These are phyloP conservation scores for Uloborus diversus DNA, from an alignment of 1,140 invertebrate species.

Conservation along the genomic window DNA sequence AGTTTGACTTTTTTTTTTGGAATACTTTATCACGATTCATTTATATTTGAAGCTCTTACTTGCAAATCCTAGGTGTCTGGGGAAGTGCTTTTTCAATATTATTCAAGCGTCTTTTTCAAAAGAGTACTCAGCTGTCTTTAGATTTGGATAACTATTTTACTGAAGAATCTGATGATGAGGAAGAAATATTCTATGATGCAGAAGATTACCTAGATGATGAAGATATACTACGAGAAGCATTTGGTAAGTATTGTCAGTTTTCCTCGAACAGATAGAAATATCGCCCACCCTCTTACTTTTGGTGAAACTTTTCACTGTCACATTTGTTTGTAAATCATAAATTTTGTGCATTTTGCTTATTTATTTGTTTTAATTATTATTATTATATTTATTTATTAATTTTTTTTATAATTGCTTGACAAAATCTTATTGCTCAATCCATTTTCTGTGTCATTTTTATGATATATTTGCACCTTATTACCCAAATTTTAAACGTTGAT, in stretches of 20 bases:
- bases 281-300: too few species aligned
- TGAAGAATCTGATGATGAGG: constrained; percentile 31
- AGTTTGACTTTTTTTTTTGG: too few species aligned
- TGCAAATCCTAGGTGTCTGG: constrained; percentile 68
- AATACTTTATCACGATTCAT: too few species aligned
- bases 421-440: too few species aligned
- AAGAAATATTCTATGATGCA: constrained; percentile 44
- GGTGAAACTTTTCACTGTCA: too few species aligned
- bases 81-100: constrained; percentile 69
- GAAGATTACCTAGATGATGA: constrained; percentile 47
- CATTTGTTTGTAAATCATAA: too few species aligned
- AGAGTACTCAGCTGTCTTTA: constrained; percentile 59
- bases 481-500: too few species aligned
- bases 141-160: neutral
- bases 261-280: too few species aligned
- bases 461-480: too few species aligned
- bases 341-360: neutral
- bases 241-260: constrained; percentile 6
- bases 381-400: neutral
- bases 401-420: too few species aligned
- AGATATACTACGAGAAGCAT: constrained; percentile 59
- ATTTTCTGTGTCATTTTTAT: too few species aligned
- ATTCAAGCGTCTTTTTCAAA: constrained; percentile 66
- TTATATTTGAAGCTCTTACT: too few species aligned
- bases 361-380: neutral